phyloP scores from a whole-genome alignment of 2,113 vertebrate genomes.

The Scopus umbretta region DNA sequence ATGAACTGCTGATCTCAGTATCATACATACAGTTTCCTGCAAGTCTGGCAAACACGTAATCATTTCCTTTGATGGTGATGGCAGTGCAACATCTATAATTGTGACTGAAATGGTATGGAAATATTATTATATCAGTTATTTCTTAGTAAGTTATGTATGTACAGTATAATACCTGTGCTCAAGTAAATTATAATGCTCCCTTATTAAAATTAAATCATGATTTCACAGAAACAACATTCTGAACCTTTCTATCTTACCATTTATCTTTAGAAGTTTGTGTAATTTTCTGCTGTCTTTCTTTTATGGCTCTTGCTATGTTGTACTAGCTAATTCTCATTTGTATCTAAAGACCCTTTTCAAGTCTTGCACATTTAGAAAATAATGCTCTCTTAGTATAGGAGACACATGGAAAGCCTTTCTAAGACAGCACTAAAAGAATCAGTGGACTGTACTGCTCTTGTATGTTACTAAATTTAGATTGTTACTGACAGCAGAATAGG shows the following conservation, averaged over 20 bases:
- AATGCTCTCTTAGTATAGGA: neutral
- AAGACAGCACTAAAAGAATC: neutral
- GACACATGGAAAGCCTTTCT: neutral
- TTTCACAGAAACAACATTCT: neutral
- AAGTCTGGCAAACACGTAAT: neutral
- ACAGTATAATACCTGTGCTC: neutral
- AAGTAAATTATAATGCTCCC: neutral
- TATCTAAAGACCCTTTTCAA: neutral
- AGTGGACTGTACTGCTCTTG: neutral
- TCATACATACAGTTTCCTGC: neutral
- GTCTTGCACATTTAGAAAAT: conserved; percentile 9
- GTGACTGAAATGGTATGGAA: neutral
- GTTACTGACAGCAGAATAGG: neutral
- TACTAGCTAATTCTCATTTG: conserved; percentile 7
- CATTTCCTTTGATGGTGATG: neutral
- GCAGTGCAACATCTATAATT: neutral
- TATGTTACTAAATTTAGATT: conserved; percentile 29
- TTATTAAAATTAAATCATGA: conserved; percentile 4
- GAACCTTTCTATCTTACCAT: neutral
- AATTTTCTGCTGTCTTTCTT: neutral
- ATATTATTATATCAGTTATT: neutral
- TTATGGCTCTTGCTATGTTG: neutral
- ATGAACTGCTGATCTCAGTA: neutral
- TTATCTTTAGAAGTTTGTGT: neutral
- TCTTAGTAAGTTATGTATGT: neutral